A percentile compares a stretch with the other conserved stretches of the same genome.
Conservation (phyloP, 2,888 invertebrate species). For the Desoria tigrina region DNA sequence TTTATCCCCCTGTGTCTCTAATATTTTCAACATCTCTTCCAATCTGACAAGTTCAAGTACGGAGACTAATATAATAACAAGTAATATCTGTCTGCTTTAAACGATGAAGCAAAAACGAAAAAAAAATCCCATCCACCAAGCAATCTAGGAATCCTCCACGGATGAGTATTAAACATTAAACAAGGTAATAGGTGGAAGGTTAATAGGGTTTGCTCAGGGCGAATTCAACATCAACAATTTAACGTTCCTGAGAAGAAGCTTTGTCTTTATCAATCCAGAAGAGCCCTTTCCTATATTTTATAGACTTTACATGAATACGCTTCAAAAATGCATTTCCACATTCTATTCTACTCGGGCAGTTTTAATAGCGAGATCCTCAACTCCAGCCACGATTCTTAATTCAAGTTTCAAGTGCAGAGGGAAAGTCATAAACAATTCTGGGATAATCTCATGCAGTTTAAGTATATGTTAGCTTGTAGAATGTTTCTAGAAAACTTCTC, state of each 20-base stretch:
- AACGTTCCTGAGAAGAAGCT: neutral
- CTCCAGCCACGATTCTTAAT: neutral
- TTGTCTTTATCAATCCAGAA: constrained; percentile 5
- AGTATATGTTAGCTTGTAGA: no score
- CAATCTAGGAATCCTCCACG: no score
- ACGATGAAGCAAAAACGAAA: no score
- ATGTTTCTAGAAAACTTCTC: no score
- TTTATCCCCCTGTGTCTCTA: neutral
- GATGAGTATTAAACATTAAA: neutral
- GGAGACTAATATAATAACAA: constrained; percentile 6
- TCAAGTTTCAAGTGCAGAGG: no score
- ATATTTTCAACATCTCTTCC: constrained; percentile 16
- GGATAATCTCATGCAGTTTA: no score
- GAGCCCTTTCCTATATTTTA: neutral
- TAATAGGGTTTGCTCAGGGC: constrained; percentile 17
- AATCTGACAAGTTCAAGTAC: constrained; percentile 10
- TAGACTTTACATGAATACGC: neutral
- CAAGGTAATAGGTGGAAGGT: constrained; percentile 12
- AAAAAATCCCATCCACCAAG: no score
- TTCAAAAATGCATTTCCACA: neutral
- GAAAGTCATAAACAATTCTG: no score
- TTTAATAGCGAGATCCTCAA: neutral
- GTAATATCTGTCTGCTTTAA: constrained; percentile 15
- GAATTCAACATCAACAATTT: neutral
- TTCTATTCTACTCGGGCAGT: neutral